A percentile compares a stretch with the other conserved stretches of the same genome.
phyloP scores from a whole-genome alignment of 2,888 invertebrate species.

The Eulithis prunata region DNA sequence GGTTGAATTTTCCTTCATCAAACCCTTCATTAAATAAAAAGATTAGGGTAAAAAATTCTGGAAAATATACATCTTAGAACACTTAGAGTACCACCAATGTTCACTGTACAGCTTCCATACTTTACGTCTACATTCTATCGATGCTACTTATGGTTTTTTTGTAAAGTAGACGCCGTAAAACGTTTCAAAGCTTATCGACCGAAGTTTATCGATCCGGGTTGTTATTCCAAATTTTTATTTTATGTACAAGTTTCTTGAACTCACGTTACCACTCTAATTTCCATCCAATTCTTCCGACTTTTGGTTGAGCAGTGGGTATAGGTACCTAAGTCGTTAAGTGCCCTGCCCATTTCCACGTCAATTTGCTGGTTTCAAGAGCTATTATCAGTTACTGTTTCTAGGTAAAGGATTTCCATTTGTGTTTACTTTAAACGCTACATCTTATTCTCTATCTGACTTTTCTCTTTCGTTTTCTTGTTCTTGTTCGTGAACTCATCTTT shows the following conservation, averaged over 20 bases:
- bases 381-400: slow-evolving; percentile 12
- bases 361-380: slow-evolving; percentile 11
- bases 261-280: neutral
- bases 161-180: too few species aligned
- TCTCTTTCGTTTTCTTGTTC: too few species aligned
- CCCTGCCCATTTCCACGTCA: slow-evolving; percentile 16
- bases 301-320: slow-evolving; percentile 7
- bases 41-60: neutral
- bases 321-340: slow-evolving; percentile 11
- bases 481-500: too few species aligned
- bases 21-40: slow-evolving; percentile 15
- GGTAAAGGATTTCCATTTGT: slow-evolving; percentile 5
- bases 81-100: too few species aligned
- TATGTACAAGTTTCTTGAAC: too few species aligned
- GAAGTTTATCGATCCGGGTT: too few species aligned
- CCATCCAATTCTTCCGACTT: neutral
- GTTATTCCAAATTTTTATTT: too few species aligned
- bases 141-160: too few species aligned
- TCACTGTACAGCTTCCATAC: too few species aligned
- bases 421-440: slow-evolving; percentile 2
- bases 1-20: slow-evolving; percentile 18
- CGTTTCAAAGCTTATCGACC: too few species aligned
- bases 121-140: too few species aligned
- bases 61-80: too few species aligned
- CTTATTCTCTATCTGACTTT: neutral